Evolutionary conservation across 2,113 vertebrate species (phyloP), one percentile per base, ranked within the genome.

Genomic region (Glareola pratincola): DNA sequence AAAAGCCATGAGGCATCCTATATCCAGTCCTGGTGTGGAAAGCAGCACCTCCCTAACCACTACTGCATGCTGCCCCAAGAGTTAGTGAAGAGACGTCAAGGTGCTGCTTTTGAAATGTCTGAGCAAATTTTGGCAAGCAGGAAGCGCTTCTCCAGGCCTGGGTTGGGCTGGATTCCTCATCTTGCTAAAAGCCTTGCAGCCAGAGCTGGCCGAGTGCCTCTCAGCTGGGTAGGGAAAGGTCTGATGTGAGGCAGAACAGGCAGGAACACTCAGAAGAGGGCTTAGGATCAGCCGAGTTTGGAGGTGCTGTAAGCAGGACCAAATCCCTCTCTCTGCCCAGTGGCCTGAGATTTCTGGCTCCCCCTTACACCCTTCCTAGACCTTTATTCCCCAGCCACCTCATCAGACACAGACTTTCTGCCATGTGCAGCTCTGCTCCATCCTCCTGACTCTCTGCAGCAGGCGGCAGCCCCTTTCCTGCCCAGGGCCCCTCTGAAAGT

Each of bases 41-140:
- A 30, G 10, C 62, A 90, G 59, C n/a, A 92, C 11, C 10, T 19
- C 26, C 48, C 19, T 30, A 48, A 59, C 5, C 1, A 2, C n/a
- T 63, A 16, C 10, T 3, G 3, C 29, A 12, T 22, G 17, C 57
- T 69, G 14, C 24, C 7, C 7, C 34, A 43, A 41, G 71, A 79
- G n/a, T n/a, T 45, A 87, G 22, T 1, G 9, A 75, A 81, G 47
- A 63, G 37, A 43, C 0, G 1, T 0, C 1, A 75, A 82, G 7
- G 17, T 43, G 27, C 22, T 74, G 45, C 24, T 36, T 71, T 77
- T 72, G 54, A 93, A 88, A 74, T 10, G 27, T 30, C 47, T 0
- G 1, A 80, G 51, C 1, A 10, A 48, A 60, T 73, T 62, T 7
- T 59, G 50, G 48, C 27, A 67, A 74, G 5, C 7, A 57, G 50